phyloP scores from a whole-genome alignment of 2,113 vertebrate species.

The Larimichthys crocea region DNA sequence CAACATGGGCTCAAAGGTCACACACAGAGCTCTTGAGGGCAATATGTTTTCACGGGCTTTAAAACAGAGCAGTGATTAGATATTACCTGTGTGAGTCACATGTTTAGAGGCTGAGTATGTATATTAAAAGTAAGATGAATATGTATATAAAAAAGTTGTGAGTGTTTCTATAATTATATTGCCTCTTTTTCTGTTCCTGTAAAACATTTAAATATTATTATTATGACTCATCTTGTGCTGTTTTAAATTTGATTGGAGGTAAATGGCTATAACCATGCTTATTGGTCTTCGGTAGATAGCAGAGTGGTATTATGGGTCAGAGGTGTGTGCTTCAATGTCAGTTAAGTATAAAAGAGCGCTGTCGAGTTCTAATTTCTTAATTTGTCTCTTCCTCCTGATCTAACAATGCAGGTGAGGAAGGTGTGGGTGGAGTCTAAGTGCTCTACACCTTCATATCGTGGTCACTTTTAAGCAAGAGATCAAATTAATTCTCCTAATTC shows the following conservation, averaged over 20 bases:
- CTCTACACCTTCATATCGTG: too few species aligned
- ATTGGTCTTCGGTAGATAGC: background rate
- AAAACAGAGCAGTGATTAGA: constrained; percentile 60
- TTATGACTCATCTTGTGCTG: background rate
- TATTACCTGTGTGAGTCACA: constrained; percentile 42
- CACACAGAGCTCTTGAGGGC: constrained; percentile 43
- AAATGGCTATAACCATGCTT: background rate
- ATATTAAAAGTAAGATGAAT: too few species aligned
- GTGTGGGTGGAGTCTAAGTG: too few species aligned
- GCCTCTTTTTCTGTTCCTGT: background rate
- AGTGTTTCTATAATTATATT: too few species aligned
- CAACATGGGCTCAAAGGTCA: constrained; percentile 62
- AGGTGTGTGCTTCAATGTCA: background rate
- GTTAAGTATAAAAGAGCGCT: background rate
- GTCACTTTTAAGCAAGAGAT: too few species aligned
- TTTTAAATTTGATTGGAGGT: background rate
- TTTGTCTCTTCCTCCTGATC: too few species aligned
- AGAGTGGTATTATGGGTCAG: background rate
- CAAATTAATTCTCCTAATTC: too few species aligned
- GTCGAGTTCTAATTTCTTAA: too few species aligned
- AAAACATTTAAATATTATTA: background rate
- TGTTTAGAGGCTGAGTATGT: background rate
- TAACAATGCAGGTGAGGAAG: too few species aligned
- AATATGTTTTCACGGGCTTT: constrained; percentile 58
- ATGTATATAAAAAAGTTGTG: too few species aligned